A percentile compares a stretch with the other conserved stretches of the same genome.
phyloP scores from a whole-genome alignment of 2,113 vertebrate genomes.

The Opisthocomus hoazin region DNA sequence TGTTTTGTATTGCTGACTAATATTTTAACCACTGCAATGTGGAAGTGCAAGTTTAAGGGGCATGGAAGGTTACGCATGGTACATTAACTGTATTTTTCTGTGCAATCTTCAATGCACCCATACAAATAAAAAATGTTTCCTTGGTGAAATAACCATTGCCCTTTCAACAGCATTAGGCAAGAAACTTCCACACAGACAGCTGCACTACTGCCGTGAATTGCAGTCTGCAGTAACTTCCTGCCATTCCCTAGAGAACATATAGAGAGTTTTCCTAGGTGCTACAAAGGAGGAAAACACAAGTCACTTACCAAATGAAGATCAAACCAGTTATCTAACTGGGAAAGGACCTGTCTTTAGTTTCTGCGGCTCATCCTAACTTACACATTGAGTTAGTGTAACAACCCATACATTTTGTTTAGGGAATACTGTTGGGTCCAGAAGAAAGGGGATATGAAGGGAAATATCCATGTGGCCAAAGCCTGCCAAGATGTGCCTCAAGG shows the following conservation, averaged over 20 bases:
- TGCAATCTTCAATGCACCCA: background rate
- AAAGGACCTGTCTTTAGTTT: background rate
- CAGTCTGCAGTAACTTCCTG: background rate
- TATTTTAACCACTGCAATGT: slow-evolving; percentile 30
- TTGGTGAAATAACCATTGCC: background rate
- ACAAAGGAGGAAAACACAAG: background rate
- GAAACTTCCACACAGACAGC: background rate
- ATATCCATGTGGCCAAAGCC: background rate
- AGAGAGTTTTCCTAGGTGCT: background rate
- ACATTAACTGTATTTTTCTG: slow-evolving; percentile 42
- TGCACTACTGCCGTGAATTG: background rate
- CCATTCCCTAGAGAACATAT: background rate
- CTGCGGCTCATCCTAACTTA: background rate
- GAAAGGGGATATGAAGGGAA: background rate
- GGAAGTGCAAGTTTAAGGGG: slow-evolving; percentile 16
- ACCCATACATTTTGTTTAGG: background rate
- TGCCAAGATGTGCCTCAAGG: background rate
- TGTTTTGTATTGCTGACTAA: background rate
- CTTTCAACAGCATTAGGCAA: background rate
- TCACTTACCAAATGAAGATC: background rate
- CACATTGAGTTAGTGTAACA: background rate
- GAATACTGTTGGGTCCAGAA: background rate
- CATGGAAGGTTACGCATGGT: background rate
- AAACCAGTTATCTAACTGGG: background rate
- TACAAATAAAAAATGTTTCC: slow-evolving; percentile 31